A percentile compares a stretch with the other conserved stretches of the same genome.
Evolutionary conservation across 2,888 invertebrate species (phyloP).

Genomic region (Cerastoderma edule): DNA sequence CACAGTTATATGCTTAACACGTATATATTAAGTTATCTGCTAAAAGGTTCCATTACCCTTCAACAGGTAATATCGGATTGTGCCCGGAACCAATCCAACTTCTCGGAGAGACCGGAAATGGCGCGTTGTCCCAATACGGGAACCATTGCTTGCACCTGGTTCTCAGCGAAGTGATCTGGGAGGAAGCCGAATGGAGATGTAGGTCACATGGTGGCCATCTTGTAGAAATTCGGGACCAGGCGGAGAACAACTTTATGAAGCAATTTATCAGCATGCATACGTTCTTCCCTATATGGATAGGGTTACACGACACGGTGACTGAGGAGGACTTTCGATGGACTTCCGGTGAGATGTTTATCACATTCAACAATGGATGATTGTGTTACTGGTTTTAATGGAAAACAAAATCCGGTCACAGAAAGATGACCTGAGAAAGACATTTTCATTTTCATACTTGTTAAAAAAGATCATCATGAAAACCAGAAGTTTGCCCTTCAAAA

Average conservation of each 20-base stretch:
- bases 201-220: neutral
- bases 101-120: neutral
- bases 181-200: constrained; percentile 15
- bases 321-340: constrained; percentile 11
- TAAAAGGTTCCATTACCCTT: no score
- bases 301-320: neutral
- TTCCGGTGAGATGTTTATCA: no score
- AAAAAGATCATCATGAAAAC: no score
- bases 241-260: constrained; percentile 5
- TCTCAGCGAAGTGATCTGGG: neutral
- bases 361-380: no score
- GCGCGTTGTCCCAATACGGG: neutral
- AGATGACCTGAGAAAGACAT: no score
- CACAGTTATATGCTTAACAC: no score
- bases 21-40: no score
- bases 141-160: neutral
- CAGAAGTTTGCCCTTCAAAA: no score
- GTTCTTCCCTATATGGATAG: constrained; percentile 16
- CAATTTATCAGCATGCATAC: constrained; percentile 6
- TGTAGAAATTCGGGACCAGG: neutral
- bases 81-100: neutral
- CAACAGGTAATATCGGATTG: neutral
- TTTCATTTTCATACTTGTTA: no score
- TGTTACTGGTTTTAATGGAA: no score
- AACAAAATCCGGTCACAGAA: no score